Conservation (phyloP, 2,113 vertebrate genomes). For the Speoplatyrhinus poulsoni region DNA sequence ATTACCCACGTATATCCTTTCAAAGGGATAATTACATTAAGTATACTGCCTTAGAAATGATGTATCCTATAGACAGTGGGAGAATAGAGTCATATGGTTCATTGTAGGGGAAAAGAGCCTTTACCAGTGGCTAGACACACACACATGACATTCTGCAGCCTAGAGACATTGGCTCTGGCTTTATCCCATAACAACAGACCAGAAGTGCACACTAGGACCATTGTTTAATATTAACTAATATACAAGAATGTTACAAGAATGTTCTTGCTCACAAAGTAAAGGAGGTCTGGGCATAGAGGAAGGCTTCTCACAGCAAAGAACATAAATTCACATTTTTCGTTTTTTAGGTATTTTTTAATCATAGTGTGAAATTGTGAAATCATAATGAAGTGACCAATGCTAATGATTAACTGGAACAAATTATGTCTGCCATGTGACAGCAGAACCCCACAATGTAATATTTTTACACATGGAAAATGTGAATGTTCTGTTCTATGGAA, state of each 20-base stretch:
- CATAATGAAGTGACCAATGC: neutral
- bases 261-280: slow-evolving; percentile 68
- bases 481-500: too few species aligned
- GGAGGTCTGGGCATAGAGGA: slow-evolving; percentile 53
- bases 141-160: slow-evolving; percentile 16
- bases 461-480: too few species aligned
- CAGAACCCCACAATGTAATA: too few species aligned
- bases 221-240: slow-evolving; percentile 61
- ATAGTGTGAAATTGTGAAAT: neutral
- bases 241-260: slow-evolving; percentile 37
- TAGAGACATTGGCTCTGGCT: slow-evolving; percentile 37
- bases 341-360: too few species aligned
- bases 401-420: too few species aligned
- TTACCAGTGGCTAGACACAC: slow-evolving; percentile 11
- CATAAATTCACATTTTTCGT: too few species aligned
- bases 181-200: slow-evolving; percentile 53
- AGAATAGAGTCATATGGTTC: slow-evolving; percentile 7
- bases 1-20: slow-evolving; percentile 41
- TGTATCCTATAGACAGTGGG: slow-evolving; percentile 5
- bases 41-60: slow-evolving; percentile 17
- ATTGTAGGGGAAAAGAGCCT: slow-evolving; percentile 22
- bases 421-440: too few species aligned
- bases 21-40: slow-evolving; percentile 30
- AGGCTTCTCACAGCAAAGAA: neutral
- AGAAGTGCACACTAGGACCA: slow-evolving; percentile 22